Base-by-base conservation (phyloP, 2,113 vertebrate species). In the Montifringilla adamsi region DNA sequence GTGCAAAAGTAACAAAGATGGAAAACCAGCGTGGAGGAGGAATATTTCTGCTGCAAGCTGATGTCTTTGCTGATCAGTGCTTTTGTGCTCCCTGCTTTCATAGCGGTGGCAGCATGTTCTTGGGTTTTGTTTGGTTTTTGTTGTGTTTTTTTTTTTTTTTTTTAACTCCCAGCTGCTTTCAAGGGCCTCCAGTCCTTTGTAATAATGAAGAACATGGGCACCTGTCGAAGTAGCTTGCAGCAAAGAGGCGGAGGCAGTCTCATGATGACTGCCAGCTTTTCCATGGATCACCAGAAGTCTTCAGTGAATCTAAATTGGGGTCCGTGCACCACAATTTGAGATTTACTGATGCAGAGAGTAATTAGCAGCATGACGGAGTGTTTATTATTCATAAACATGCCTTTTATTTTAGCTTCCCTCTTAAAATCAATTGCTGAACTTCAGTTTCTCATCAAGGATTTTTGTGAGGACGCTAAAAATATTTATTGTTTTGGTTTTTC, bases 171-270 rank as follows among this genome's bases (percentile, higher is more conserved):
- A 88, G 90, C 85, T 95, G 94, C 94, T 94, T 93, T 87, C 83
- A 86, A 55, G 88, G 72, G 63, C 92, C 72, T 86, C 37, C 59
- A 78, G 55, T 83, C 44, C 76, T 94, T 93, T 5, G 6, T 95
- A 76, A 58, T 87, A 93, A 88, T 63, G 72, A 88, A 83, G 93
- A 94, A 92, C 0, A 0, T 53, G 85, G 93, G 73, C 93, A 96
- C 94, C 96, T 96, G 94, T 95, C 44, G 0, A 84, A 89, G 82
- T 84, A 88, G 76, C 90, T 96, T 90, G 75, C 72, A 88, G 83
- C 78, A 88, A 77, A 74, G 90, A 95, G 90, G 79, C 21, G 92
- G 83, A 94, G 79, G 39, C 68, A 68, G 41, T 68, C 53, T 64
- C 33, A 4, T 35, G 73, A 26, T 87, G 79, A 37, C 81, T 96